Conservation (phyloP, 2,113 vertebrate genomes). For the Rynchops niger region DNA sequence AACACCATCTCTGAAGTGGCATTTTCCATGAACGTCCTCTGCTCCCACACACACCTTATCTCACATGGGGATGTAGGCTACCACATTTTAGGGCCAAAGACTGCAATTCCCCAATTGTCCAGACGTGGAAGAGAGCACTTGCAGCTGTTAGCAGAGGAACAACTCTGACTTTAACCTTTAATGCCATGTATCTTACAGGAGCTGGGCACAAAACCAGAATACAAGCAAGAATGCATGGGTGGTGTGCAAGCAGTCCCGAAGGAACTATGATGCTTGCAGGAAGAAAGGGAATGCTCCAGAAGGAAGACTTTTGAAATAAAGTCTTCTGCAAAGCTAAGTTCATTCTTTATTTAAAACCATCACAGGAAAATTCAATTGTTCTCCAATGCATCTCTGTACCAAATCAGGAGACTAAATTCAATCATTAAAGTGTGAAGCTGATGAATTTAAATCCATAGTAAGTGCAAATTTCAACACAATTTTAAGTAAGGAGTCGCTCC, state of each 20-base stretch:
- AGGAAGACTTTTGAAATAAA: not conserved
- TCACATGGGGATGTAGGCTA: not conserved
- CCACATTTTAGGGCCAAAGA: not conserved
- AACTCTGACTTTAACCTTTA: not conserved
- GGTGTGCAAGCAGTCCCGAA: not conserved
- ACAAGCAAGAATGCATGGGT: fast-evolving
- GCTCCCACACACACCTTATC: not conserved
- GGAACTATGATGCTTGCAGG: not conserved
- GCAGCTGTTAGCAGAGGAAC: not conserved
- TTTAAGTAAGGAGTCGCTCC: slow-evolving; percentile 60
- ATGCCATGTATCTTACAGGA: not conserved
- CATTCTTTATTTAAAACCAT: slow-evolving; percentile 7
- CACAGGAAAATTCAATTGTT: slow-evolving; percentile 56
- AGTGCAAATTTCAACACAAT: slow-evolving; percentile 66
- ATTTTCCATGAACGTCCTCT: not conserved
- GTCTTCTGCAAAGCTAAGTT: not conserved
- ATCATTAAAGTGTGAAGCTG: slow-evolving; percentile 59
- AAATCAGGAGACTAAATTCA: slow-evolving; percentile 46
- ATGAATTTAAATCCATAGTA: slow-evolving; percentile 62
- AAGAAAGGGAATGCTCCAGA: not conserved
- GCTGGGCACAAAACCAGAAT: not conserved
- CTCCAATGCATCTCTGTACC: not conserved
- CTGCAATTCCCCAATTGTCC: not conserved
- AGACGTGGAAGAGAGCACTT: not conserved
- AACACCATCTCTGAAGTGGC: not conserved